These are phyloP conservation scores for Ceuthmochares aereus DNA, from an alignment of 2,113 vertebrate genomes.

Conservation along the genomic window DNA sequence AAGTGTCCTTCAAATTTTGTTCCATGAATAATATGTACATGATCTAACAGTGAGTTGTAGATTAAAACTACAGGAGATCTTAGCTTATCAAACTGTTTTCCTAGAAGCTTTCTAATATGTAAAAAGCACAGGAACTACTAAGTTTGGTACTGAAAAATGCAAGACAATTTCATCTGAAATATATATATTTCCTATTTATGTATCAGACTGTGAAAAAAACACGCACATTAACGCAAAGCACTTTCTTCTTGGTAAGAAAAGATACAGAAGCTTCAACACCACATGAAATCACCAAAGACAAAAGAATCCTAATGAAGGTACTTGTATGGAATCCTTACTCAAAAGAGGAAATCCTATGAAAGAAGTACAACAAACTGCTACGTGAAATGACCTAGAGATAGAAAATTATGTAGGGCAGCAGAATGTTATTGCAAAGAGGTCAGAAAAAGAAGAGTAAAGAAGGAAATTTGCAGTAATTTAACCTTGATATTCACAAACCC, in stretches of 20 bases:
- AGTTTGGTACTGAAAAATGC: not conserved
- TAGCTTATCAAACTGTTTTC: not conserved
- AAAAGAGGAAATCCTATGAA: not conserved
- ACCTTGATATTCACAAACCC: not conserved
- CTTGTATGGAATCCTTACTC: not conserved
- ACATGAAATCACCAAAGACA: not conserved
- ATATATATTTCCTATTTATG: not conserved
- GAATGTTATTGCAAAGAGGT: not conserved
- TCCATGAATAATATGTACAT: not conserved
- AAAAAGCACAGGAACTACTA: not conserved
- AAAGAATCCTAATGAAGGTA: not conserved
- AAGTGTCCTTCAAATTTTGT: not conserved
- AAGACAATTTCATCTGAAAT: not conserved
- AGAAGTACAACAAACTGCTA: not conserved
- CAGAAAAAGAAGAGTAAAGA: not conserved
- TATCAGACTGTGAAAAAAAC: not conserved
- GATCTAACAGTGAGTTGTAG: not conserved
- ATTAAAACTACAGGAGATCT: slow-evolving; percentile 9
- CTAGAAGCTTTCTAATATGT: not conserved
- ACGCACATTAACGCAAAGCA: not conserved
- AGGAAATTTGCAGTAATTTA: not conserved
- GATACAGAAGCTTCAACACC: not conserved
- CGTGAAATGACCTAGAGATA: not conserved
- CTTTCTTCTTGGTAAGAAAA: not conserved
- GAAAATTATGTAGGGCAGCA: not conserved